Conservation (phyloP, 2,888 invertebrate species). For the Dysmachus trigonus region DNA sequence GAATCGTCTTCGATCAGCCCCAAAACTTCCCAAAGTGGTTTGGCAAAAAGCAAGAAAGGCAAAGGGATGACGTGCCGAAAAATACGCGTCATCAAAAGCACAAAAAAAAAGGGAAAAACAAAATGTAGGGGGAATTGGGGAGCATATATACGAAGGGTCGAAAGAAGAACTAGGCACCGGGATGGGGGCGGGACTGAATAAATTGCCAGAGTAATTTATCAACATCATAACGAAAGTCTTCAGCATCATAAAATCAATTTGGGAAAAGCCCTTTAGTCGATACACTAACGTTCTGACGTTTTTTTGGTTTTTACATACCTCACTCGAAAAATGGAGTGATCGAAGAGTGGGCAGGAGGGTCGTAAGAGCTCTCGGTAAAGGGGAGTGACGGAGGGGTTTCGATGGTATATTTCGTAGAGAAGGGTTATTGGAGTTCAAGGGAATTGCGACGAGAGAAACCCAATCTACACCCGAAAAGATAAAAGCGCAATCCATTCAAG, state of each 20-base stretch:
- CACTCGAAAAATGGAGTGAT: background rate
- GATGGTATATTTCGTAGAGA: background rate
- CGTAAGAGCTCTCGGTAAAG: background rate
- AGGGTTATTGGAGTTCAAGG: background rate
- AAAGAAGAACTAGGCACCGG: background rate
- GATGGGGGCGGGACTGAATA: background rate
- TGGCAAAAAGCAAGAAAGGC: background rate
- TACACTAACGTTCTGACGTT: background rate
- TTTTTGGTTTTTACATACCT: conserved; percentile 16
- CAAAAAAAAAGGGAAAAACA: background rate
- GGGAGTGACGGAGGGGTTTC: background rate
- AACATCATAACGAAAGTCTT: conserved; percentile 41
- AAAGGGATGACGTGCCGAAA: background rate
- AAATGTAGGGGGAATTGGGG: background rate
- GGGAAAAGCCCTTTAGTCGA: conserved; percentile 17
- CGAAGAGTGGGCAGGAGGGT: background rate
- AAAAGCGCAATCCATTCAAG: background rate
- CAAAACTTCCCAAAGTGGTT: background rate
- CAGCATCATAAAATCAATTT: conserved; percentile 41
- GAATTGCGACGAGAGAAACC: background rate
- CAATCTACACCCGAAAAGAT: background rate
- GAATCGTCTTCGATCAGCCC: background rate
- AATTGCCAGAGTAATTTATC: conserved; percentile 36
- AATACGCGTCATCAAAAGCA: conserved; percentile 15
- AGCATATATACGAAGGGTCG: background rate